Base-by-base conservation (phyloP, 2,113 vertebrate species). In the Melanerpes formicivorus region DNA sequence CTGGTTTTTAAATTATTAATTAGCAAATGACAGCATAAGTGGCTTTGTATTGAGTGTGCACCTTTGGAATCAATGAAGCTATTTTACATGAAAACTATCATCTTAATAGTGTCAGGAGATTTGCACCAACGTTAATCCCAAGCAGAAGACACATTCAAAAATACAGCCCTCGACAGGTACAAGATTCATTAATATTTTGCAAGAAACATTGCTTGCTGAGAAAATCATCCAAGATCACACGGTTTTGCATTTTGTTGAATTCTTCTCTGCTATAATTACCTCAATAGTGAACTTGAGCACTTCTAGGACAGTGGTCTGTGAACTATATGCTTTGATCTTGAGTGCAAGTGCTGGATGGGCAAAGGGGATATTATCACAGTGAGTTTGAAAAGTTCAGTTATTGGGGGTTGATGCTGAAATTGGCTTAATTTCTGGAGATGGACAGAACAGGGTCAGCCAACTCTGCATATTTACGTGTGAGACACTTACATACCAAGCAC, bases 11-110 rank as follows among this genome's bases (percentile, higher is more conserved):
- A 97, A 97, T 97, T 97, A 98, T 98, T 98, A 97, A 98, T 97
- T 96, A 97, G 92, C 95, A 97, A 98, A 97, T 96, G 96, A 97
- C 96, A 97, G 90, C 70, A 18, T 96, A 97, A 98, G 97, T 98
- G 95, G 96, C 95, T 98, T 97, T 95, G 94, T 97, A 98, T 97
- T 90, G 95, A 98, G 95, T 93, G 87, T 66, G 96, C 91, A 97
- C 81, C 94, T 93, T 90, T 90, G 75, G 69, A 92, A 97, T 97
- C 95, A 95, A 97, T 97, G 89, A 67, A 74, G 71, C 75, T 94
- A 91, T 93, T 95, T 82, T 70, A 90, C 88, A 72, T 94, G 94
- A 96, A 97, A 91, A 93, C 70, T 40, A 40, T 40, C 11, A 95
- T 18, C 50, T 80, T 78, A 90, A 75, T n/a, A 64, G 48, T 52